Base-by-base conservation (phyloP, 2,797 vertebrate genomes). In the Heteromormyrus szaboi region DNA sequence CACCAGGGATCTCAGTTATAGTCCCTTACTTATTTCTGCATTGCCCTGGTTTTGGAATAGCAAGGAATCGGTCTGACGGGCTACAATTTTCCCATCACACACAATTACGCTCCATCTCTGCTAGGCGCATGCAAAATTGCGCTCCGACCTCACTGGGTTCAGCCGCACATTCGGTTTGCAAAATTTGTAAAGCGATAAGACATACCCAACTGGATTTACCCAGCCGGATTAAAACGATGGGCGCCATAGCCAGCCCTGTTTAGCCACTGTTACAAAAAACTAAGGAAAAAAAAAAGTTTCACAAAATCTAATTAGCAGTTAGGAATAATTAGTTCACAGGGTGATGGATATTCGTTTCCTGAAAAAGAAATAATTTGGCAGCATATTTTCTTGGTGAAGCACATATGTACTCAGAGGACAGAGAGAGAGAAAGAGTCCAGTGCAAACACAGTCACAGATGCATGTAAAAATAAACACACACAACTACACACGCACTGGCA, bases 71-170 rank as follows among this genome's bases (percentile, higher is more conserved):
- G 83, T 56, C 84, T 88, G 88, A 91, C n/a, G 84, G 83, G 76
- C 48, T 86, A 89, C 90, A 91, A 92, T 91, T 92, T 92, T 91
- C 88, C 19, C 83, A 68, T 62, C 90, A 91, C 86, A 88, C 88
- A 90, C 88, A 91, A 92, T 91, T 91, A 92, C 90, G 65, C 22
- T 62, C 46, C 88, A 88, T 91, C 89, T 91, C 76, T 86, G 85
- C 90, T 89, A 91, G 88, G 85, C 5, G 89, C 91, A 92, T 90
- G 89, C 88, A 88, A 89, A 90, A 89, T 56, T 41, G 90, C 89
- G 85, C 85, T 14, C 33, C 22, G 8, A 41, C 29, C 29, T 59
- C 7, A 62, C 59, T 12, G 19, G 4, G 17, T n/a, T 59, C 48
- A 33, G 25, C 25, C 1, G 53, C 14, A 84, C 56, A 54, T 59